Conservation (phyloP, 2,888 invertebrate genomes). For the Clistopyga incitator region DNA sequence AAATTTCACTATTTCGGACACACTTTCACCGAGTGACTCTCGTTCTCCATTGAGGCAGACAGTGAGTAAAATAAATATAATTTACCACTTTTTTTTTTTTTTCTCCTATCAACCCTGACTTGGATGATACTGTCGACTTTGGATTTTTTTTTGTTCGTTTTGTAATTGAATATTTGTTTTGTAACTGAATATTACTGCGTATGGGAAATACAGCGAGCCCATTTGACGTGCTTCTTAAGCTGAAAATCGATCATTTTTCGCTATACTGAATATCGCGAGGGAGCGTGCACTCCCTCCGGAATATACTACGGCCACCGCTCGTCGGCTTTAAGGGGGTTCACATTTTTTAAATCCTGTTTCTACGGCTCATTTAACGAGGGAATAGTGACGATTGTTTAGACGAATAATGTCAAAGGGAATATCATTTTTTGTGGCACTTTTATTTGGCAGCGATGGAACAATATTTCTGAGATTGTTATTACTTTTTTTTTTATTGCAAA, state of each 20-base stretch:
- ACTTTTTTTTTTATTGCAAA: too few relatives aligned
- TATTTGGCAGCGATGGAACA: too few relatives aligned
- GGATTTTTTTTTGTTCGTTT: slow-evolving; percentile 9
- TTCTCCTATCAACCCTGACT: too few relatives aligned
- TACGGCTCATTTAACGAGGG: not conserved
- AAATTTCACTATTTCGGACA: not conserved
- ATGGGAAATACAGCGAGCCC: not conserved
- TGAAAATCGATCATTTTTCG: slow-evolving; percentile 62
- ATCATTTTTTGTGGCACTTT: too few relatives aligned
- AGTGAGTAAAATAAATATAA: slow-evolving; percentile 52
- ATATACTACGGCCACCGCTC: slow-evolving; percentile 42
- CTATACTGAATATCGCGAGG: slow-evolving; percentile 56
- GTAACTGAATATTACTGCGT: not conserved
- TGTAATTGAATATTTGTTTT: not conserved
- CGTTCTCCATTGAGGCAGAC: slow-evolving; percentile 30
- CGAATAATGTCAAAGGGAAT: too few relatives aligned
- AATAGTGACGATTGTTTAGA: too few relatives aligned
- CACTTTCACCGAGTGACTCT: not conserved
- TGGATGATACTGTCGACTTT: not conserved
- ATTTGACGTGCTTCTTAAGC: slow-evolving; percentile 45
- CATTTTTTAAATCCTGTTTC: not conserved
- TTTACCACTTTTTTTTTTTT: too few relatives aligned
- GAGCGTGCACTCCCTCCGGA: slow-evolving; percentile 62
- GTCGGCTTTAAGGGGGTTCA: slow-evolving; percentile 14
- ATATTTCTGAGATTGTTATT: too few relatives aligned